A percentile compares a stretch with the other conserved stretches of the same genome.
Evolutionary conservation across 2,113 vertebrate genomes (phyloP).

Genomic region (Myxocyprinus asiaticus): DNA sequence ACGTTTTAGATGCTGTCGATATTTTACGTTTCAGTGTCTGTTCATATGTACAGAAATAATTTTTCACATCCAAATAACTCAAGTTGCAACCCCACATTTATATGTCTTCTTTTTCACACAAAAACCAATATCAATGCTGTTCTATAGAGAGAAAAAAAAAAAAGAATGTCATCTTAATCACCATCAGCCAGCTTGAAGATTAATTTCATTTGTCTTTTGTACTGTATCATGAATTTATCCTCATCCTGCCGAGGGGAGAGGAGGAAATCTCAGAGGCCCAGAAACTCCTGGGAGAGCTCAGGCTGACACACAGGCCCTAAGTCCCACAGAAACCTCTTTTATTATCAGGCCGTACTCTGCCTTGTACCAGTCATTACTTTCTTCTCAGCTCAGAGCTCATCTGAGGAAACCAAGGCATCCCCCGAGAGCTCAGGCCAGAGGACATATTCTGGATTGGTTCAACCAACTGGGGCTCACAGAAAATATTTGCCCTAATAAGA

Average conservation of each 20-base stretch:
- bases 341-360: constrained; percentile 75
- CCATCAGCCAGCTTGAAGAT: constrained; percentile 74
- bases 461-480: constrained; percentile 67
- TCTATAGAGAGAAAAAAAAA: constrained; percentile 50
- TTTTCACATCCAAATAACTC: too few relatives aligned
- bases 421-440: constrained; percentile 68
- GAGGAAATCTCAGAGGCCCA: constrained; percentile 54
- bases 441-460: constrained; percentile 72
- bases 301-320: constrained; percentile 74
- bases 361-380: constrained; percentile 80
- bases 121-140: constrained; percentile 58
- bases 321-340: constrained; percentile 79
- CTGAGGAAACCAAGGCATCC: constrained; percentile 72
- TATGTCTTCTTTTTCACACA: too few relatives aligned
- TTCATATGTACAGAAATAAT: too few relatives aligned
- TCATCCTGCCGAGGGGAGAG: constrained; percentile 71
- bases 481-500: constrained; percentile 73
- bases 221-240: constrained; percentile 80
- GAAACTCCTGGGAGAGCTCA: constrained; percentile 47
- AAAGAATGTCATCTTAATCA: constrained; percentile 62
- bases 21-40: too few relatives aligned
- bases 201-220: constrained; percentile 79
- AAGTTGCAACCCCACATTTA: neutral
- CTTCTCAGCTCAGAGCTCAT: constrained; percentile 74
- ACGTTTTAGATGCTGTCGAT: neutral